Base-by-base conservation (phyloP, 2,113 vertebrate species). In the Chaenogobius annularis region DNA sequence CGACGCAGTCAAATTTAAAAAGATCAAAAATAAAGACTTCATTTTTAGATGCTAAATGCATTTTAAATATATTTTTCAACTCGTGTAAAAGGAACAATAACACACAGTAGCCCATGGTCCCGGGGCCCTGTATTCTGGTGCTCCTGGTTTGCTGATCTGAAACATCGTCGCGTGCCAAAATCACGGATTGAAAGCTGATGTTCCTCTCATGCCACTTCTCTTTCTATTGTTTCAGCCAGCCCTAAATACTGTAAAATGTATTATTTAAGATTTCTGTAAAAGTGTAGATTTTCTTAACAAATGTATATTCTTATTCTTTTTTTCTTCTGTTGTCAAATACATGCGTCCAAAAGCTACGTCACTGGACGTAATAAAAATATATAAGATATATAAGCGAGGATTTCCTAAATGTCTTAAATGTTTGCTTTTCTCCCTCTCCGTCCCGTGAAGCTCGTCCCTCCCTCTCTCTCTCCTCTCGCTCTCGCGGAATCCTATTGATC, bases 401-500 rank as follows among this genome's bases (percentile, higher is more conserved):
- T 84, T 74, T 79, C 14, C 72, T 73, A 47, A 58, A 62, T 47
- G 73, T 85, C 78, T 70, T 62, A 35, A 35, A 79, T 59, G 58
- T 12, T 13, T 50, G 77, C 72, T 79, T 78, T 80, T 63, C 46
- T 77, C 72, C 74, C 74, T 63, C 10, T 67, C 54, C 43, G 78
- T 84, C 69, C 83, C 78, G 75, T 22, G 55, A 66, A 80, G 73
- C 67, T 75, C 77, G 66, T 68, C 68, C 74, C 73, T 70, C 64
- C 48, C n/a, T 22, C 62, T 47, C 85, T 80, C 86, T 86, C 78
- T 52, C 78, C 50, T 72, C 88, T 85, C 83, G 77, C 89, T 90
- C 80, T 90, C 89, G 83, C 87, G 87, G 90, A 90, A 90, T 92
- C 91, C 91, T 91, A 91, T 91, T 92, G 90, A 92, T 91, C 89